Base-by-base conservation (phyloP, 2,888 invertebrate species). In the Craniophora ligustri region DNA sequence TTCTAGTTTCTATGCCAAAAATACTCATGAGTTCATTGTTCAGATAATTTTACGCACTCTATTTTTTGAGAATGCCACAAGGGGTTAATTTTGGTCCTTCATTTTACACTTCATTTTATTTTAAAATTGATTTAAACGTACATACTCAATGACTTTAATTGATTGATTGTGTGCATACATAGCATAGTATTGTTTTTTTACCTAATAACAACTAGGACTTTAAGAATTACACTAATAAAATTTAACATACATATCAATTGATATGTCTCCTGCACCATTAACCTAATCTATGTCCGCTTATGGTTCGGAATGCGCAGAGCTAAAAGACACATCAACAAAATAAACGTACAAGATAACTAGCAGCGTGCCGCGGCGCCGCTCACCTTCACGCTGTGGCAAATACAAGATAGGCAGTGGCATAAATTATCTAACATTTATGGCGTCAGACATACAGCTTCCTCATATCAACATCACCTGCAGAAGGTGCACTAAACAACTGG, bases 291-390 rank as follows among this genome's bases (percentile, higher is more conserved):
- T 85, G 86, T 6, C 68, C 54, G 74, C 70, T 75, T 79, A 78
- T 77, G 81, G 81, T 76, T 78, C 80, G 90, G 89, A 89, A 91
- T 91, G 89, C 84, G 82, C 82, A 73, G 82, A 82, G 83, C 84
- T 84, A 88, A 88, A 87, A 86, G 85, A 86, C 88, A 87, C 88
- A 89, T 86, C 86, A 86, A 88, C 85, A 87, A 86, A 88, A 89
- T 91, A 91, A 90, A 89, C 88, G 71, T 85, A 86, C 82, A 78
- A 78, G 85, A 86, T 84, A 85, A 79, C 81, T 75, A 69, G 76
- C 68, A 66, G 70, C 63, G 50, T 70, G 74, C 74, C 72, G 78
- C 72, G 65, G 65, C 47, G 46, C 65, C 66, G 44, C 65, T 65
- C 65, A 68, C 64, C 64, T 64, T 55, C 69, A 68, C 48, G 64